Base-by-base conservation (phyloP, 2,113 vertebrate genomes). In the Loxodonta africana region DNA sequence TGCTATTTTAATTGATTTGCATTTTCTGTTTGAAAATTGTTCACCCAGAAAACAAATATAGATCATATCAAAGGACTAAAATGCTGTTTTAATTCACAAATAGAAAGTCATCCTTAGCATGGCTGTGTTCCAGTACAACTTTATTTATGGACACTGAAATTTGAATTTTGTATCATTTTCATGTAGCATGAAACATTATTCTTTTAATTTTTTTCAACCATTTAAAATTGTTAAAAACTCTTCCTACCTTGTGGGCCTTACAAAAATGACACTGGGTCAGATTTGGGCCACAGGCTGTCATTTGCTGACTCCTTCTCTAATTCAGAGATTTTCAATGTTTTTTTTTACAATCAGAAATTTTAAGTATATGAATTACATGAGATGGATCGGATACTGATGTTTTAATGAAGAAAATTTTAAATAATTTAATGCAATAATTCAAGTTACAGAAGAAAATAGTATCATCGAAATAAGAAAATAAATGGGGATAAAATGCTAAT, bases 1-100 rank as follows among this genome's bases (percentile, higher is more conserved):
- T 77, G 15, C 37, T 74, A 28, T 88, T 88, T 84, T 30, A n/a
- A 67, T 80, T 57, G 37, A 46, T 95, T 83, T 89, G 12, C 2
- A 33, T 85, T 81, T 95, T 95, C 15, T 89, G 48, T 92, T 67
- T 85, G 65, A 89, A 87, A 89, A 90, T 48, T 63, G 11, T 62
- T 96, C 53, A 76, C 84, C 21, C 76, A 28, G 48, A 80, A 94
- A 41, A 57, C 6, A 78, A 84, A 48, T 51, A 53, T 2, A 46
- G 33, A 78, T n/a, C 37, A 17, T 51, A 73, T 74, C 37, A 94
- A 81, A 85, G 57, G 46, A 21, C 30, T 17, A 78, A 91, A 51
- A 14, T 30, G 0, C 57, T 76, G 3, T 74, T 83, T 84, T 80
- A 77, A 90, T 82, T 90, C 25, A 82, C 33, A 92, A 51, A 67